Evolutionary conservation across 2,113 vertebrate species (phyloP).

Genomic region (Brienomyrus longianalis): DNA sequence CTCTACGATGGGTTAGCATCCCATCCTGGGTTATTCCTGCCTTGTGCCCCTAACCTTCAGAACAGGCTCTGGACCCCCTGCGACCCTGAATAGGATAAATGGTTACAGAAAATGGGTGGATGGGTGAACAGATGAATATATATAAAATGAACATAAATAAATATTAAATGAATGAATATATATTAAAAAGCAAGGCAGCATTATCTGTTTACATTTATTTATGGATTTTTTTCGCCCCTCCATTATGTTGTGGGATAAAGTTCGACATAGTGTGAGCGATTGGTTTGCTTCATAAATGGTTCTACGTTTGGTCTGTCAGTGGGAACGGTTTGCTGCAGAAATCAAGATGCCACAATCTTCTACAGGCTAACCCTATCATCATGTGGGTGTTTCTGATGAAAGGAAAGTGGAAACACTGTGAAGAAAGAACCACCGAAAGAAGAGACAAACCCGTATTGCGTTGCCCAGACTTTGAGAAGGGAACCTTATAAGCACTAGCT

Average conservation of each 20-base stretch:
- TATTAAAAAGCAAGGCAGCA: not conserved
- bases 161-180: not conserved
- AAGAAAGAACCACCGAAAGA: slow-evolving; percentile 37
- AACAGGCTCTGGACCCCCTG: not conserved
- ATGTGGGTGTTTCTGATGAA: slow-evolving; percentile 12
- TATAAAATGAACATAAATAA: not conserved
- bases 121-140: not conserved
- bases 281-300: not conserved
- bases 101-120: not conserved
- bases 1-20: not conserved
- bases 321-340: not conserved
- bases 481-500: not conserved
- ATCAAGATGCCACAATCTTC: not conserved
- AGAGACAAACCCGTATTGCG: not conserved
- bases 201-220: not conserved
- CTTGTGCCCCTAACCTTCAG: not conserved
- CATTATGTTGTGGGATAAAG: not conserved
- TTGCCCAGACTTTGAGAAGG: too few relatives aligned
- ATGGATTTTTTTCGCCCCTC: not conserved
- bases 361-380: not conserved
- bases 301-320: not conserved
- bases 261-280: not conserved
- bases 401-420: slow-evolving; percentile 45
- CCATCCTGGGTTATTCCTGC: not conserved
- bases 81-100: not conserved